phyloP scores from a whole-genome alignment of 2,797 vertebrate genomes.

The Salmo trutta region DNA sequence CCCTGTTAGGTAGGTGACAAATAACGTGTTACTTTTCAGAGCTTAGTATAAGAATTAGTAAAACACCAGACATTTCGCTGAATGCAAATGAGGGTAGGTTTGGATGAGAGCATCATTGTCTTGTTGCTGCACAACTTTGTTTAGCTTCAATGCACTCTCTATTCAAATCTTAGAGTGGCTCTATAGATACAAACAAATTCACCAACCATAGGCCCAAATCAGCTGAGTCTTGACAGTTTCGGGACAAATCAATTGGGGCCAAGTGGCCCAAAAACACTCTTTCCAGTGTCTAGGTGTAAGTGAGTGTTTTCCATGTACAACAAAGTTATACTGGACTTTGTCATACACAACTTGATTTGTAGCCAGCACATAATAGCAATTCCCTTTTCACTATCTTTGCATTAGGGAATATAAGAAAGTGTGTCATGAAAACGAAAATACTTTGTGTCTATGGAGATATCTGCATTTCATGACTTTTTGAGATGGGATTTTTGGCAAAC shows the following conservation, averaged over 20 bases:
- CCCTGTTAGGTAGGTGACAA: not conserved
- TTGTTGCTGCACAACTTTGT: not conserved
- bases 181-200: not conserved
- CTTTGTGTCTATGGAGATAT: not conserved
- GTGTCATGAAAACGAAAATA: not conserved
- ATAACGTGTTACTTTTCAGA: not conserved
- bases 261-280: not conserved
- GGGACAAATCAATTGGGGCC: conserved; percentile 16
- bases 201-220: not conserved
- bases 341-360: not conserved
- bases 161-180: not conserved
- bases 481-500: conserved; percentile 3
- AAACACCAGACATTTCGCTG: not conserved
- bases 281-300: not conserved
- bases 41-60: not conserved
- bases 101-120: not conserved
- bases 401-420: not conserved
- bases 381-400: not conserved
- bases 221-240: conserved; percentile 8
- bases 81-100: not conserved
- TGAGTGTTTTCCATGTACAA: not conserved
- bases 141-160: not conserved
- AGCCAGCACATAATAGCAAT: not conserved
- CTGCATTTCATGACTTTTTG: not conserved
- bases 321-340: not conserved